Evolutionary conservation across 2,113 vertebrate species (phyloP).

Genomic region (Neolamprologus longior): DNA sequence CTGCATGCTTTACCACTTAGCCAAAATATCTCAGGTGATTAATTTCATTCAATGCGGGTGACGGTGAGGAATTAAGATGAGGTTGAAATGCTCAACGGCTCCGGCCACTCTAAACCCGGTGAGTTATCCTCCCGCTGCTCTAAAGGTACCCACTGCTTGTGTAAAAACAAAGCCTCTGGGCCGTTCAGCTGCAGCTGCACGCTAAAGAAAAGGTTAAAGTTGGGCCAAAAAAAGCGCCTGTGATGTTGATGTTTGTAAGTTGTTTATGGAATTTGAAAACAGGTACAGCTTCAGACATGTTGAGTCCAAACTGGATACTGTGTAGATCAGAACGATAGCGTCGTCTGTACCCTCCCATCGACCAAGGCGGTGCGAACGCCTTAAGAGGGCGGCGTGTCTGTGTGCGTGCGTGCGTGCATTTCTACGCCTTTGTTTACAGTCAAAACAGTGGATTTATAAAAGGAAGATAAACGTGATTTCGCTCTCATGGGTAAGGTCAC

Average conservation of each 20-base stretch:
- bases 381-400: background rate
- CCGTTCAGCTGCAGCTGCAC: background rate
- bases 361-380: background rate
- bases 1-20: background rate
- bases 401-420: background rate
- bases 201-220: background rate
- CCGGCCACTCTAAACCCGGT: background rate
- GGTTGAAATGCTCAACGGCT: conserved; percentile 10
- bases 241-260: background rate
- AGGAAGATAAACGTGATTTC: conserved; percentile 13
- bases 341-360: background rate
- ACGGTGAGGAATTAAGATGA: conserved; percentile 1
- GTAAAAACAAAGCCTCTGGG: background rate
- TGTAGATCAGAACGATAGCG: conserved; percentile 3
- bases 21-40: conserved; percentile 40
- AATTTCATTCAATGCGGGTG: background rate
- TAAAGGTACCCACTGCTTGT: background rate
- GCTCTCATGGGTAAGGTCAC: conserved; percentile 30
- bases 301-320: background rate
- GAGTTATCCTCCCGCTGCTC: background rate
- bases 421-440: conserved; percentile 32
- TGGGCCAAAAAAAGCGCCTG: background rate
- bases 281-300: conserved; percentile 21
- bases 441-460: conserved; percentile 33
- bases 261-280: background rate